phyloP scores from a whole-genome alignment of 1,140 invertebrate species.

The Brachionus calyciflorus region DNA sequence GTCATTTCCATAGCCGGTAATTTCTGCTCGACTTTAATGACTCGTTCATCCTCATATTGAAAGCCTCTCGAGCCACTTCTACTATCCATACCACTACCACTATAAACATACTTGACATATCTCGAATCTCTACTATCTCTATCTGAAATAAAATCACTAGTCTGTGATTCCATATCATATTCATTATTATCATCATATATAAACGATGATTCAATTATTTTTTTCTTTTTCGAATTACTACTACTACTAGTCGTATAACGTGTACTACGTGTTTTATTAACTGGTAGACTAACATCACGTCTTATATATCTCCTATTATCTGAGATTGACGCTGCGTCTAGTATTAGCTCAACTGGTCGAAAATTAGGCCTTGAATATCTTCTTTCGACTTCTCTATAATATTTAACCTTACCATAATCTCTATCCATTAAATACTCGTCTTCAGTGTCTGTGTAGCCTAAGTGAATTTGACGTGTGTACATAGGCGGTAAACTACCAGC shows the following conservation, averaged over 20 bases:
- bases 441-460: conserved; percentile 15
- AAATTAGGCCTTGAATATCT: neutral
- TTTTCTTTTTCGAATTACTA: too few species aligned
- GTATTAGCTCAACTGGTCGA: conserved; percentile 25
- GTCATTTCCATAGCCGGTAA: conserved; percentile 44
- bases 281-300: conserved; percentile 41
- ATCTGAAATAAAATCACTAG: conserved; percentile 47
- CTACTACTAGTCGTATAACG: neutral
- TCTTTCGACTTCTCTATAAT: conserved; percentile 25
- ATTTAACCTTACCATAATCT: neutral
- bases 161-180: conserved; percentile 12
- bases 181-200: conserved; percentile 12
- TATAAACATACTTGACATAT: conserved; percentile 22
- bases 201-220: conserved; percentile 36
- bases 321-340: conserved; percentile 9
- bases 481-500: conserved; percentile 27
- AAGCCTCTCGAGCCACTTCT: neutral
- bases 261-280: neutral
- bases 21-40: conserved; percentile 34
- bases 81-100: neutral
- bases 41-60: neutral
- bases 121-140: conserved; percentile 7
- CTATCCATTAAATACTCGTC: conserved; percentile 15
- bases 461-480: conserved; percentile 1
- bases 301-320: conserved; percentile 24